These are phyloP conservation scores for Carterocephalus palaemon DNA, from an alignment of 2,888 invertebrate species.

Conservation along the genomic window DNA sequence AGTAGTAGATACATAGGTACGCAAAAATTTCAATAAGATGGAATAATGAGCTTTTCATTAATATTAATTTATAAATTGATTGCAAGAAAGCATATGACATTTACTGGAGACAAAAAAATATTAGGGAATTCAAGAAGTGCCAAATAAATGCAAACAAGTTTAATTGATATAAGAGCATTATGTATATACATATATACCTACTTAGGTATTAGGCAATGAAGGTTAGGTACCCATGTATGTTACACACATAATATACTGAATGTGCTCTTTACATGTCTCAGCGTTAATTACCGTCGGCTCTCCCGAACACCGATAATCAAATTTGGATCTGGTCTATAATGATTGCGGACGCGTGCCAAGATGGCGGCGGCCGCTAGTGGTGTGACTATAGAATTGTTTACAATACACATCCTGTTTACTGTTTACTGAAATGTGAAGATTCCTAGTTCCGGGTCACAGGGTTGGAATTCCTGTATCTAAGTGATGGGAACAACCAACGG, in stretches of 20 bases:
- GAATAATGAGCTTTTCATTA: too few species aligned
- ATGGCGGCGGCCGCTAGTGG: constrained; percentile 38
- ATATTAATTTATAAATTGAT: too few species aligned
- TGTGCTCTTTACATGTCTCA: constrained; percentile 14
- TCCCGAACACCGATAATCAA: constrained; percentile 32
- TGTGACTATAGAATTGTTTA: constrained; percentile 1
- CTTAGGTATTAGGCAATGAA: not conserved
- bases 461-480: too few species aligned
- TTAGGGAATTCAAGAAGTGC: too few species aligned
- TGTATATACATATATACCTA: not conserved
- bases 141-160: not conserved
- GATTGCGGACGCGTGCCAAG: constrained; percentile 49
- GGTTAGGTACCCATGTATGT: not conserved
- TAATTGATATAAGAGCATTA: not conserved
- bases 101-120: too few species aligned
- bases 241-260: not conserved
- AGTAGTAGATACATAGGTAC: too few species aligned
- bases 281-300: constrained; percentile 13
- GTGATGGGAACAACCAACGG: too few species aligned
- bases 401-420: not conserved
- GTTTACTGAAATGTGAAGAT: too few species aligned
- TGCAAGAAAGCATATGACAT: too few species aligned
- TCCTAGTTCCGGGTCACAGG: too few species aligned
- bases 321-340: constrained; percentile 48
- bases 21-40: too few species aligned